Conservation (phyloP, 2,888 invertebrate species). For the Lathronympha strigana region DNA sequence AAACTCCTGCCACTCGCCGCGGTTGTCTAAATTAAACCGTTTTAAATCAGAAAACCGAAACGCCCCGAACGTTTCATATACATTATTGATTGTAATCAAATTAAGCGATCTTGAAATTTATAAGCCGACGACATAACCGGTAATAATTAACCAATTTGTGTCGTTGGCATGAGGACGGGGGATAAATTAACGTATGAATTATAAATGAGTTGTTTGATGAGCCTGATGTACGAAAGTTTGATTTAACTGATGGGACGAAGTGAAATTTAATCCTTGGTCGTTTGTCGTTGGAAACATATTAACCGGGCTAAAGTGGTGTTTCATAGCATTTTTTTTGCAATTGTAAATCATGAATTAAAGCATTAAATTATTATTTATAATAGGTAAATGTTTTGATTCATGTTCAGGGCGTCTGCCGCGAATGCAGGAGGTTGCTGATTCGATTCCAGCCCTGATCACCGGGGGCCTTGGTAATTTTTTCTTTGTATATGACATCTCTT, state of each 20-base stretch:
- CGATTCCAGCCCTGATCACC: no score
- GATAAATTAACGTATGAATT: constrained; percentile 30
- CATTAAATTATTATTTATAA: no score
- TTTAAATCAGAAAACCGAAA: constrained; percentile 3
- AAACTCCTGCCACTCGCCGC: no score
- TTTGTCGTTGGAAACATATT: not conserved
- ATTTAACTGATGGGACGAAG: constrained; percentile 36
- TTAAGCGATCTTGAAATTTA: constrained; percentile 25
- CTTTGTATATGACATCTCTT: no score
- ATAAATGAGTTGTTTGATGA: constrained; percentile 30
- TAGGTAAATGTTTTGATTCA: no score
- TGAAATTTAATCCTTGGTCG: constrained; percentile 8
- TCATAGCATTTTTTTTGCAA: not conserved
- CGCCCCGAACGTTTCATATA: not conserved
- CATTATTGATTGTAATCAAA: constrained; percentile 16
- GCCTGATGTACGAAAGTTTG: constrained; percentile 23
- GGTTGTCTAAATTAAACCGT: not conserved
- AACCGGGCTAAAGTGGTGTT: not conserved
- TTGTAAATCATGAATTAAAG: no score
- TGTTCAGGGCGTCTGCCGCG: no score
- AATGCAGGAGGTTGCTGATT: no score
- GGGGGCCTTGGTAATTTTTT: no score
- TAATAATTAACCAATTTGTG: constrained; percentile 28
- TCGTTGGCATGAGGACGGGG: not conserved
- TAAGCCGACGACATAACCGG: constrained; percentile 25